Base-by-base conservation (phyloP, 1,140 invertebrate species). In the Paracyclopina nana region DNA sequence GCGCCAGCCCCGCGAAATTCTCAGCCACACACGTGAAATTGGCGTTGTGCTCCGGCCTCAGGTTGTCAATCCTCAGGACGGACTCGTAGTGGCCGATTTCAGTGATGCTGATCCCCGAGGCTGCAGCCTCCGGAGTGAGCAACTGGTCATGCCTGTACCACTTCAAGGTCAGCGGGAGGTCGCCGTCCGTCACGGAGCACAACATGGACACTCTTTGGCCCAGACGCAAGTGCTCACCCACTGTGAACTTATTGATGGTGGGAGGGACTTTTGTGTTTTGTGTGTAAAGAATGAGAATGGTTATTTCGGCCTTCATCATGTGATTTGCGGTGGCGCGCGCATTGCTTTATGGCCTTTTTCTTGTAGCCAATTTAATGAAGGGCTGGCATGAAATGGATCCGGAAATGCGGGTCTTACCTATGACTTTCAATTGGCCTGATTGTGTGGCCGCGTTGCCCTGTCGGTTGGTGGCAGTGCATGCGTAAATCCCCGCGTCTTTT, bases 131-230 rank as follows among this genome's bases (percentile, higher is more conserved):
- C 50, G 5, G 52, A 20, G 22, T 54, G 14, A 54, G 43, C n/a
- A 50, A 46, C 2, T 72, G 68, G 44, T 73, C 74, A 57, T 83
- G 77, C 66, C 81, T 82, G 43, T 73, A 71, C 81, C 81, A 85
- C 6, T 69, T 68, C 52, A 83, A 77, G 22, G 72, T 73, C 56
- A 84, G 61, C 5, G 81, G 81, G 44, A 74, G 65, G 64, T 82
- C 79, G 46, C 81, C 81, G 59, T 80, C 78, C 50, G 76, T 76
- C 53, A 81, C 76, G 14, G 78, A 78, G 62, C 79, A 82, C 46
- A 78, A 79, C 43, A 81, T 64, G 38, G 74, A 78, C 31, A 77
- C 76, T 31, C 79, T 69, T 59, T 81, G 78, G 45, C 75, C 77
- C 14, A 55, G 45, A 22, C 40, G 40, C 8, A 42, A 22, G 24